Evolutionary conservation across 2,113 vertebrate species (phyloP), one percentile per base, ranked within the genome.

Genomic region (Epinephelus cyanopodus): DNA sequence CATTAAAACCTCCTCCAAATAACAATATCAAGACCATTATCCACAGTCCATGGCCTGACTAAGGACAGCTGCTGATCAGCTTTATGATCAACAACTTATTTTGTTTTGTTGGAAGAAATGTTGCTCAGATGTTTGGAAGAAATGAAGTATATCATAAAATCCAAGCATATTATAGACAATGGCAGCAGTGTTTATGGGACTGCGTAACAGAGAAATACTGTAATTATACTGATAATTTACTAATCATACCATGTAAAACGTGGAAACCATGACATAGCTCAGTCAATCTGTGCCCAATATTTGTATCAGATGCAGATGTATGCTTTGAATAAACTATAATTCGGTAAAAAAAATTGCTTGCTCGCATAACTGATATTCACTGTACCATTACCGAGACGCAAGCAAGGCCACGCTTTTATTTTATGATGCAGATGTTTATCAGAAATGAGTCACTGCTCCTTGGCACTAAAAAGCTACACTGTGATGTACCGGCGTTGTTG

Each of bases 391-490:
- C 83, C 0, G 39, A 90, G 75, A 83, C 69, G 57, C 79, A 86
- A 92, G 92, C 88, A 83, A 88, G 84, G 93, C 85, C 91, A 90
- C 79, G 75, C 84, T 89, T 90, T 87, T 92, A 74, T 94, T 95
- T 95, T 92, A 93, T 87, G 88, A 90, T 88, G 90, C 95, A 95
- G 93, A 94, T 94, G 94, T 95, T 94, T 94, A 95, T 95, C 94
- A 93, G 84, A 91, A 93, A 90, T 93, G 92, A 95, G 92, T 93
- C 92, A 93, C 90, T 70, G 61, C 66, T 68, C 66, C 63, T 87
- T 88, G 82, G 87, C 87, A 77, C 85, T 69, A 23, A 70, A 87
- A 65, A 27, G 79, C 87, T 58, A 81, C 65, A 39, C 84, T 88
- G 90, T 93, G 93, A 94, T 93, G 93, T 94, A 83, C 85, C 88